phyloP scores from a whole-genome alignment of 2,797 vertebrate genomes.

The Propithecus deckenii region DNA sequence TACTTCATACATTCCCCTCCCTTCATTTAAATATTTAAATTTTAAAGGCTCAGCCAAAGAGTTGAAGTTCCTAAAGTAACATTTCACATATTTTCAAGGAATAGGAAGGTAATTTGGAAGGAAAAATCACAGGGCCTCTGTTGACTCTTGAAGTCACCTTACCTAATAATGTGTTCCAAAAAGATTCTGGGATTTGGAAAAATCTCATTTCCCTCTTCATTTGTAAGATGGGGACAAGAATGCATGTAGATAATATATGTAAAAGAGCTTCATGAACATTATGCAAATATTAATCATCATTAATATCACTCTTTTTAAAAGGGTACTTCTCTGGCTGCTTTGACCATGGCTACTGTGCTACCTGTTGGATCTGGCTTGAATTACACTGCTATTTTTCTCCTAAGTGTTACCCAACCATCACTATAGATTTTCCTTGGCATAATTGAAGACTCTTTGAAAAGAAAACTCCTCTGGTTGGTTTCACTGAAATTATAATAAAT shows the following conservation, averaged over 20 bases:
- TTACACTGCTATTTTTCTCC: conserved; percentile 32
- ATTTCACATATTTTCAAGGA: conserved; percentile 34
- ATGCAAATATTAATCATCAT: background rate
- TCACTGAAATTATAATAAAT: conserved; percentile 32
- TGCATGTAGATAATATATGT: background rate
- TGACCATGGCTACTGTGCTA: background rate
- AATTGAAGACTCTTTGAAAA: background rate
- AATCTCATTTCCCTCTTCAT: background rate
- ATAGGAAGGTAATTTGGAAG: conserved; percentile 24
- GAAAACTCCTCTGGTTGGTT: background rate
- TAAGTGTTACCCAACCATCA: background rate
- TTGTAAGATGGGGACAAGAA: conserved; percentile 26
- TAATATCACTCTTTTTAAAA: background rate
- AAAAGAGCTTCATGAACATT: conserved; percentile 24
- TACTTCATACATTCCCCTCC: background rate
- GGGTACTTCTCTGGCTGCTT: background rate
- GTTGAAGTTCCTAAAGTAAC: background rate
- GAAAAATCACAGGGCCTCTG: conserved; percentile 8
- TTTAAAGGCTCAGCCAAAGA: conserved; percentile 18
- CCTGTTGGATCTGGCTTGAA: conserved; percentile 43
- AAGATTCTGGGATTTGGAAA: conserved; percentile 1
- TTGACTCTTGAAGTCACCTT: conserved; percentile 23
- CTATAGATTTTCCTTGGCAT: background rate
- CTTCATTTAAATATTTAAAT: conserved; percentile 19
- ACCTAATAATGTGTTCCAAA: background rate